Evolutionary conservation across 1,140 invertebrate species (phyloP).

Genomic region (Matsumurasca onukii): DNA sequence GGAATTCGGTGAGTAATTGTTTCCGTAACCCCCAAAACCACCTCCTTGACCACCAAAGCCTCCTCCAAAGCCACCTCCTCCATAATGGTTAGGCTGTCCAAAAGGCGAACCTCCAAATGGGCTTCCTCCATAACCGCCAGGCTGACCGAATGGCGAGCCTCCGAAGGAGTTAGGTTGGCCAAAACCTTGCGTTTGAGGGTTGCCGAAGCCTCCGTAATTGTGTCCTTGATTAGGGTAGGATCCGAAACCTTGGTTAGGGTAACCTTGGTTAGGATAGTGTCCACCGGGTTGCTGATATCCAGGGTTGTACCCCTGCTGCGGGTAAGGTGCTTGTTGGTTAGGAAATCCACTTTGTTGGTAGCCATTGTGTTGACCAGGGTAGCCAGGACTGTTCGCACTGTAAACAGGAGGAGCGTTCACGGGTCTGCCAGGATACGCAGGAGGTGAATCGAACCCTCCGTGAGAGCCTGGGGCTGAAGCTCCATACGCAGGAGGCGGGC

Average conservation of each 20-base stretch:
- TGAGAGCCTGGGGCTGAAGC: not conserved
- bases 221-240: not conserved
- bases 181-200: not conserved
- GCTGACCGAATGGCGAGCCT: not conserved
- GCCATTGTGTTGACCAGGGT: slow-evolving; percentile 1
- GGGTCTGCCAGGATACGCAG: slow-evolving; percentile 3
- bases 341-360: not conserved
- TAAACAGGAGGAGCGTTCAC: slow-evolving; percentile 13
- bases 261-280: not conserved
- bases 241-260: not conserved
- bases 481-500: slow-evolving; percentile 7
- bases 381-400: not conserved
- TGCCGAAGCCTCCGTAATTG: not conserved
- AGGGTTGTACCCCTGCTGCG: not conserved
- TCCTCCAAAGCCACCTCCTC: not conserved
- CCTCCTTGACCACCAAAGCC: not conserved
- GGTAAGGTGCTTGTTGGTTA: not conserved
- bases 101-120: slow-evolving; percentile 15
- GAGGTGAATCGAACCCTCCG: slow-evolving; percentile 4
- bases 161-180: not conserved
- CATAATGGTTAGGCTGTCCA: slow-evolving; percentile 4
- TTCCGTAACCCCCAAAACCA: not conserved
- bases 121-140: not conserved
- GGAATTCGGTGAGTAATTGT: slow-evolving; percentile 5
- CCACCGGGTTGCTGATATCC: not conserved